Conservation (phyloP, 1,140 invertebrate genomes). For the Brachionus angularis region DNA sequence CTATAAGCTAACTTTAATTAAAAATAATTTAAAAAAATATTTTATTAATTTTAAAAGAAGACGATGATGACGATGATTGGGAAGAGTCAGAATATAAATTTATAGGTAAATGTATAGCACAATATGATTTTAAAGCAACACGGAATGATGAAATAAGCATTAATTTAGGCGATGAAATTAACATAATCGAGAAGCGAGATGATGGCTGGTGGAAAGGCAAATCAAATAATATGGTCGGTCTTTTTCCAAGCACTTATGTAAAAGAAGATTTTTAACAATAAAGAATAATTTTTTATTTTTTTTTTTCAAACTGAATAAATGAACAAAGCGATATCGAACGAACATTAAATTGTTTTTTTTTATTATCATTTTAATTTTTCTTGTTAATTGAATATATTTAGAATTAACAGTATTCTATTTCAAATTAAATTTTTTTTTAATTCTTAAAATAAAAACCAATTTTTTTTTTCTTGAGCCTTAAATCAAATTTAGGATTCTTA, state of each 20-base stretch:
- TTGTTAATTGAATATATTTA: no score
- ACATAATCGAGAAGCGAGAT: conserved; percentile 13
- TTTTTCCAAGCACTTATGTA: conserved; percentile 36
- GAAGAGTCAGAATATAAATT: background rate
- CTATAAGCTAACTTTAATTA: no score
- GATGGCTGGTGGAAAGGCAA: conserved; percentile 35
- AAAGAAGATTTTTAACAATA: background rate
- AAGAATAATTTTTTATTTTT: conserved; percentile 9
- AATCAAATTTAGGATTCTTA: no score
- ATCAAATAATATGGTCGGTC: conserved; percentile 6
- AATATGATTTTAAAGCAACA: conserved; percentile 33
- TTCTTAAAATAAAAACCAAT: no score
- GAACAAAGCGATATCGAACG: no score
- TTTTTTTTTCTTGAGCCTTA: no score
- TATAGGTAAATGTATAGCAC: background rate
- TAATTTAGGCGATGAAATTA: conserved; percentile 17
- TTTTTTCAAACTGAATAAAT: no score
- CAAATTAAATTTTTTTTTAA: no score
- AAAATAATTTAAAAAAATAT: background rate
- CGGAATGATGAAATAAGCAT: conserved; percentile 30
- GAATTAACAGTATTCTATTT: no score
- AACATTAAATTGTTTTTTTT: no score
- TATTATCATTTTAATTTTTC: no score
- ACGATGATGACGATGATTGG: conserved; percentile 8
- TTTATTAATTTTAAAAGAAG: background rate